phyloP scores from a whole-genome alignment of 2,797 vertebrate species.

The Rhabdomys pumilio region DNA sequence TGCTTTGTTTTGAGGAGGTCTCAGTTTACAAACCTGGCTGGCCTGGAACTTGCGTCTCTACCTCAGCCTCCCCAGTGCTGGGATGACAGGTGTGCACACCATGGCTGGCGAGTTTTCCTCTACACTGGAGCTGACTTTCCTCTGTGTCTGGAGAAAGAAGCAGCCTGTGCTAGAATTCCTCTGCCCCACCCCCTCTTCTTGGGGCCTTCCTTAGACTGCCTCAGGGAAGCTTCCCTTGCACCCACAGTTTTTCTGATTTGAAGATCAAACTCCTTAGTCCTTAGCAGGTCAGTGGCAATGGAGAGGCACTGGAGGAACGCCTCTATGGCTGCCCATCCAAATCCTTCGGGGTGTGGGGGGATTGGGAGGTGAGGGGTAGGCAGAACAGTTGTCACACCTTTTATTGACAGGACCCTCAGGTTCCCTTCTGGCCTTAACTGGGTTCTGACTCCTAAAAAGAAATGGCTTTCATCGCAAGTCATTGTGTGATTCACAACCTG shows the following conservation, averaged over 20 bases:
- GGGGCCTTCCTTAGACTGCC: conserved; percentile 15
- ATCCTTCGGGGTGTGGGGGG: background rate
- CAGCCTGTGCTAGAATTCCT: background rate
- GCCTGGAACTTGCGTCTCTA: background rate
- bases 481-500: conserved; percentile 19
- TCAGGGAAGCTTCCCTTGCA: background rate
- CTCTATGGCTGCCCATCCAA: background rate
- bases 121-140: background rate
- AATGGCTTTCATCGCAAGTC: background rate
- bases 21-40: background rate
- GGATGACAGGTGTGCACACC: background rate
- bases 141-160: background rate
- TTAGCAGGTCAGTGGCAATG: background rate
- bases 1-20: background rate
- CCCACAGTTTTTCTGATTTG: background rate
- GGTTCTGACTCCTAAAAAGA: conserved; percentile 39
- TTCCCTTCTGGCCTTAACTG: background rate
- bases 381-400: background rate
- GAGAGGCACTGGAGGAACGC: background rate
- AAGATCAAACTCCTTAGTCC: background rate
- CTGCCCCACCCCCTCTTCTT: background rate
- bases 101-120: background rate
- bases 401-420: background rate
- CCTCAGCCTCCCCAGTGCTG: background rate
- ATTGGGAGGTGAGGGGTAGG: background rate